A percentile compares a stretch with the other conserved stretches of the same genome.
Conservation (phyloP, 1,140 invertebrate genomes). For the Lucilia sericata region DNA sequence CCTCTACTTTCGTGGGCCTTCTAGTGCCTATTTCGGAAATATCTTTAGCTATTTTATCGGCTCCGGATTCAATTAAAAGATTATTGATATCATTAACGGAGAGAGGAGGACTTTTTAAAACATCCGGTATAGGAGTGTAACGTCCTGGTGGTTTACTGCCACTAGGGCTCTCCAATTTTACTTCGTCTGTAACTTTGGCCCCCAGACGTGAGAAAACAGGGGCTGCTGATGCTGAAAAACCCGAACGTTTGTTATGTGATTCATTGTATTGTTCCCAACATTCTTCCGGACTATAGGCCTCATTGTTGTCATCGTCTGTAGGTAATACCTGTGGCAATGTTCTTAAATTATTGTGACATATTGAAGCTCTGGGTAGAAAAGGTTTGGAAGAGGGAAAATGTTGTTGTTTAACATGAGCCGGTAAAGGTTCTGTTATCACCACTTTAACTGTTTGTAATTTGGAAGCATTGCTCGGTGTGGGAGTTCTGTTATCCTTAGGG, state of each 20-base stretch:
- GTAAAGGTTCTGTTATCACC: constrained; percentile 24
- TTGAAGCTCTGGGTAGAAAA: not conserved
- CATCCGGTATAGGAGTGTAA: constrained; percentile 44
- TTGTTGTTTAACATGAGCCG: not conserved
- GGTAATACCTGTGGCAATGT: not conserved
- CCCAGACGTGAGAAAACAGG: constrained; percentile 40
- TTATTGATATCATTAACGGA: constrained; percentile 47
- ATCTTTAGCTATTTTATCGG: constrained; percentile 1
- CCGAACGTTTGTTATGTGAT: not conserved
- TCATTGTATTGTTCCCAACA: constrained; percentile 29
- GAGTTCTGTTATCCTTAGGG: not conserved
- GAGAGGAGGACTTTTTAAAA: constrained; percentile 50
- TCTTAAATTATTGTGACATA: not conserved
- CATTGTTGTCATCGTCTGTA: not conserved
- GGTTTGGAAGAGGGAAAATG: not conserved
- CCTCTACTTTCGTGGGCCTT: constrained; percentile 7
- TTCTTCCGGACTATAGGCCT: constrained; percentile 39
- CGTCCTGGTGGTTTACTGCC: not conserved
- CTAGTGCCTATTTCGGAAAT: constrained; percentile 46
- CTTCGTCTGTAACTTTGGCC: constrained; percentile 27
- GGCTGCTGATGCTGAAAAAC: not conserved
- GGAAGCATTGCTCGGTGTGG: not conserved
- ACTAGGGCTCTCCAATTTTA: not conserved
- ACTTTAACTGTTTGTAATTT: constrained; percentile 34
- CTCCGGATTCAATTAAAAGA: constrained; percentile 45